phyloP scores from a whole-genome alignment of 2,113 vertebrate genomes.

The Lathamus discolor region DNA sequence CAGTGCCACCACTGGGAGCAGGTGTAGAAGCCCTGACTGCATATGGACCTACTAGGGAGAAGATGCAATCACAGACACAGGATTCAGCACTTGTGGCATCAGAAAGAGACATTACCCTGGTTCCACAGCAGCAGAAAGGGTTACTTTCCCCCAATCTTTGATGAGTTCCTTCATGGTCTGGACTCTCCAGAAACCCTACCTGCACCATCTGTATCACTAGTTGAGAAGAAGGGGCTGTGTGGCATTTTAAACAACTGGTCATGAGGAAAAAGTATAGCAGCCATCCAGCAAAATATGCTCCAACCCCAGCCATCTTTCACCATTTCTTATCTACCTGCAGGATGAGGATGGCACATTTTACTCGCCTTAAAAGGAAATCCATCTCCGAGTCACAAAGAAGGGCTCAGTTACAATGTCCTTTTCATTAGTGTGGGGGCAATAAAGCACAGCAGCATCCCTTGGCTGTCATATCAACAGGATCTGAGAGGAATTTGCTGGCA shows the following conservation, averaged over 20 bases:
- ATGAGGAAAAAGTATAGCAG: neutral
- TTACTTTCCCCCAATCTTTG: neutral
- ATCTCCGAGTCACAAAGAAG: conserved; percentile 30
- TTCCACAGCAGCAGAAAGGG: neutral
- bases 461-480: conserved; percentile 27
- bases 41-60: neutral
- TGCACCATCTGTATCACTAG: neutral
- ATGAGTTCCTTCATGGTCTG: neutral
- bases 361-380: neutral
- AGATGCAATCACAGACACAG: fast-evolving
- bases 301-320: neutral
- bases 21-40: neutral
- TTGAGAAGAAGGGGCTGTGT: neutral
- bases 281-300: neutral
- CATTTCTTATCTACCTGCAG: neutral
- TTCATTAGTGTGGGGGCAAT: conserved; percentile 46
- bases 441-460: conserved; percentile 35
- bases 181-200: neutral
- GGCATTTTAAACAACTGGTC: neutral
- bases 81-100: neutral
- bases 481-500: conserved; percentile 13
- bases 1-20: fast-evolving
- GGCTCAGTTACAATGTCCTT: neutral
- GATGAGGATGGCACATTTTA: conserved; percentile 28
- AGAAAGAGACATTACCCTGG: neutral